Percentiles rank a stretch among this genome's conserved stretches.
These are phyloP conservation scores for Trichoplusia ni DNA, from an alignment of 1,140 invertebrate species.

Conservation along the genomic window DNA sequence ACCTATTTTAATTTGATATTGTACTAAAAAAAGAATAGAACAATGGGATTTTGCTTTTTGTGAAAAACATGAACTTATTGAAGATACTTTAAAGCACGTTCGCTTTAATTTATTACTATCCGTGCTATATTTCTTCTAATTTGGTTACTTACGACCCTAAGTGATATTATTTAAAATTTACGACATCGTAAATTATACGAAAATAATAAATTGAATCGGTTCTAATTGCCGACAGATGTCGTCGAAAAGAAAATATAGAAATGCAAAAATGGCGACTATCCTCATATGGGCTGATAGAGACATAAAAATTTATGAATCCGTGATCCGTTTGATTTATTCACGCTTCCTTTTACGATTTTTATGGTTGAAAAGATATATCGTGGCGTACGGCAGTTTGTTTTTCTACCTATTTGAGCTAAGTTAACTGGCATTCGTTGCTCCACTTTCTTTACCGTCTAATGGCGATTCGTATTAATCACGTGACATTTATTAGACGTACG, in stretches of 20 bases:
- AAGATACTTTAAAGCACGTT: no score
- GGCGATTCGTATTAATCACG: neutral
- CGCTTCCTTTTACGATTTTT: conserved; percentile 41
- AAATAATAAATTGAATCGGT: conserved; percentile 43
- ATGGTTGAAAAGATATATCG: conserved; percentile 17
- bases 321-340: conserved; percentile 45
- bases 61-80: no score
- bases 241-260: conserved; percentile 22
- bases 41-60: no score
- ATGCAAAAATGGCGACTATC: neutral
- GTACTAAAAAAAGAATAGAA: no score
- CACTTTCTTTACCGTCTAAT: conserved; percentile 3
- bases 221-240: conserved; percentile 58
- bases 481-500: conserved; percentile 21
- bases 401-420: conserved; percentile 7
- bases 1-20: no score
- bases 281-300: conserved; percentile 27
- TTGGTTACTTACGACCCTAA: neutral
- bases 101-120: no score
- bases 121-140: neutral
- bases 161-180: conserved; percentile 28
- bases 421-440: conserved; percentile 1
- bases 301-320: conserved; percentile 31
- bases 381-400: conserved; percentile 6
- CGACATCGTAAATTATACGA: conserved; percentile 41